phyloP scores from a whole-genome alignment of 2,888 invertebrate species.

The Prosapia bicincta region DNA sequence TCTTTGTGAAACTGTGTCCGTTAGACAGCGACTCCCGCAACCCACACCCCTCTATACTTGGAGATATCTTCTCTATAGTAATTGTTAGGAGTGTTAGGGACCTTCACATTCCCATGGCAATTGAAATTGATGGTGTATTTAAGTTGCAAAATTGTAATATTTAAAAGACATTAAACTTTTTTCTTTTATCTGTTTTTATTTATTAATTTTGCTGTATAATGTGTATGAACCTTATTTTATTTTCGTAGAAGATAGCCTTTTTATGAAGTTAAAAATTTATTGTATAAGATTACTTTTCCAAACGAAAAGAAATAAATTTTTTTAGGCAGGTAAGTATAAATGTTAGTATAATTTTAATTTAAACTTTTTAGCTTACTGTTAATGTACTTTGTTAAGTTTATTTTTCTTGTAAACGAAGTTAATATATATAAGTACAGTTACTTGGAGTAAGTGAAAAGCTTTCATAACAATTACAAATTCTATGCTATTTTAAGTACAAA shows the following conservation, averaged over 20 bases:
- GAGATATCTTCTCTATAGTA: conserved; percentile 11
- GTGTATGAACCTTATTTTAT: not conserved
- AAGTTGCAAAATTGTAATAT: conserved; percentile 31
- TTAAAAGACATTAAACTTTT: conserved; percentile 38
- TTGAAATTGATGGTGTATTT: conserved; percentile 24
- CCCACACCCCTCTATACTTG: not conserved
- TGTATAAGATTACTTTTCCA: not conserved
- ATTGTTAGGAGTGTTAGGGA: conserved; percentile 27
- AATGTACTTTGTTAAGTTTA: not conserved
- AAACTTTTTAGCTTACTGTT: too few species aligned
- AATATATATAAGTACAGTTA: too few species aligned
- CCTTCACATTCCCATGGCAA: conserved; percentile 29
- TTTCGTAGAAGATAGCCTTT: conserved; percentile 28
- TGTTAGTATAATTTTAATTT: not conserved
- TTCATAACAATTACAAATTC: not conserved
- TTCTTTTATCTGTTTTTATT: conserved; percentile 28
- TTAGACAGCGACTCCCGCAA: conserved; percentile 16
- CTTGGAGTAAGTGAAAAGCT: not conserved
- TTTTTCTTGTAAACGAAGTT: not conserved
- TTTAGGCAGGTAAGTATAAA: not conserved
- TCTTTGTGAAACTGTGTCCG: conserved; percentile 23
- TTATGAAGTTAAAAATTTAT: conserved; percentile 21
- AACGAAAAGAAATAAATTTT: conserved; percentile 25
- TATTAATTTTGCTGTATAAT: conserved; percentile 21
- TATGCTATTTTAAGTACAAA: not conserved